Base-by-base conservation (phyloP, 2,797 vertebrate genomes). In the Diglossa cyanea region DNA sequence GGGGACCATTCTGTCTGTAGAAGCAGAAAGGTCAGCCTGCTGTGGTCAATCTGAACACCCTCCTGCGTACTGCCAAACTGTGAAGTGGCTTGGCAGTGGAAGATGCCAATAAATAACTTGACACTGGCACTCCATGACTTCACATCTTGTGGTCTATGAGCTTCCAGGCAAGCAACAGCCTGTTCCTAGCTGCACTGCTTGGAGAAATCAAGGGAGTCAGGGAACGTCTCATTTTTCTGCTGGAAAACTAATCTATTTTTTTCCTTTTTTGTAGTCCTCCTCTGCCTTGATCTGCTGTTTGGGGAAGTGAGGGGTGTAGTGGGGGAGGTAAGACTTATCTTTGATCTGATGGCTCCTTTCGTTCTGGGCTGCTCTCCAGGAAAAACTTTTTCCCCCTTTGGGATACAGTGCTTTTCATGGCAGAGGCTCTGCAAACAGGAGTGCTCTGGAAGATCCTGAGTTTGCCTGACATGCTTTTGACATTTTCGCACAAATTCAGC, bases 311-410 rank as follows among this genome's bases (percentile, higher is more conserved):
- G 83, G 35, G 77, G 30, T 81, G 55, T 94, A 81, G 86, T 7
- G 54, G 37, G 24, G 75, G 78, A 88, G 68, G 65, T 68, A 96
- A 82, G 70, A 58, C 62, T 90, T 87, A 61, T 74, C 92, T 95
- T 95, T 94, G 84, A 86, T 92, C 75, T 75, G 62, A 48, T 94
- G 79, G 72, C 60, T 93, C 70, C 81, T 91, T 92, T 95, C 8
- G 0, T 86, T 86, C 68, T 80, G 92, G 91, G 85, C 84, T 83
- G 65, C 61, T 89, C 57, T 95, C 85, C 87, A 83, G 89, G 31
- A 92, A 88, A 75, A 95, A 75, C 24, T 51, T 83, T 62, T 45
- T 7, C 73, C 44, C 35, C 47, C 47, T 83, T 87, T 75, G 65
- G 89, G 67, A 75, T 1, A 4, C 14, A 25, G 48, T 40, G 3